Percentiles rank a stretch among this genome's conserved stretches.
Evolutionary conservation across 2,797 vertebrate species (phyloP).

Genomic region (Xenopus petersii): DNA sequence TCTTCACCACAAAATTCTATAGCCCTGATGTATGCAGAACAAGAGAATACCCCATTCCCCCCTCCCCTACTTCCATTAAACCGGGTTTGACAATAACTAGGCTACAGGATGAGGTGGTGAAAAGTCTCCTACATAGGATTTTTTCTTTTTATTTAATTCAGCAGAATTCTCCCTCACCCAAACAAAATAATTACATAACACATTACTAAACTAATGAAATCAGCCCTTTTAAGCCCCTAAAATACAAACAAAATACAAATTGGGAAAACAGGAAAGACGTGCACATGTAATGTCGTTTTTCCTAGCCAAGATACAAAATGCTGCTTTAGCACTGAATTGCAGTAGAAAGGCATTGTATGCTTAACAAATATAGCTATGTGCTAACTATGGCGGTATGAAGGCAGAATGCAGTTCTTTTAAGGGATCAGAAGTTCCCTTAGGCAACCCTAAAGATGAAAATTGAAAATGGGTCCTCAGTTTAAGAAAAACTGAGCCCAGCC

Average conservation of each 20-base stretch:
- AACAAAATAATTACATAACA: constrained; percentile 22
- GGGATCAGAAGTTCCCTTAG: no score
- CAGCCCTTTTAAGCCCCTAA: constrained; percentile 17
- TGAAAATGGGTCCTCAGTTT: no score
- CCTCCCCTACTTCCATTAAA: constrained; percentile 44
- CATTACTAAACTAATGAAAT: constrained; percentile 23
- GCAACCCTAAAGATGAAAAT: no score
- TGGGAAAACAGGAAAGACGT: neutral
- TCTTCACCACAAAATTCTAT: constrained; percentile 46
- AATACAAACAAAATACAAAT: constrained; percentile 3
- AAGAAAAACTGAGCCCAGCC: no score
- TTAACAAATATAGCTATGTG: neutral
- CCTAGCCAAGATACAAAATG: neutral
- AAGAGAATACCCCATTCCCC: neutral
- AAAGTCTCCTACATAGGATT: constrained; percentile 37
- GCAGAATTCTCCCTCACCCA: constrained; percentile 7
- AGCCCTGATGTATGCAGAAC: constrained; percentile 45
- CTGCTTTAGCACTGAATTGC: neutral
- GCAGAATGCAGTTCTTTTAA: no score
- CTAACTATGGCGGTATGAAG: no score
- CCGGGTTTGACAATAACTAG: constrained; percentile 35
- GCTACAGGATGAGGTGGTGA: constrained; percentile 31
- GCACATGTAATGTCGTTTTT: neutral
- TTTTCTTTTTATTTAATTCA: neutral
- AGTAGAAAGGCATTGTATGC: neutral